Evolutionary conservation across 2,888 invertebrate species (phyloP), one percentile per base, ranked within the genome.

Genomic region (Rhingia campestris): DNA sequence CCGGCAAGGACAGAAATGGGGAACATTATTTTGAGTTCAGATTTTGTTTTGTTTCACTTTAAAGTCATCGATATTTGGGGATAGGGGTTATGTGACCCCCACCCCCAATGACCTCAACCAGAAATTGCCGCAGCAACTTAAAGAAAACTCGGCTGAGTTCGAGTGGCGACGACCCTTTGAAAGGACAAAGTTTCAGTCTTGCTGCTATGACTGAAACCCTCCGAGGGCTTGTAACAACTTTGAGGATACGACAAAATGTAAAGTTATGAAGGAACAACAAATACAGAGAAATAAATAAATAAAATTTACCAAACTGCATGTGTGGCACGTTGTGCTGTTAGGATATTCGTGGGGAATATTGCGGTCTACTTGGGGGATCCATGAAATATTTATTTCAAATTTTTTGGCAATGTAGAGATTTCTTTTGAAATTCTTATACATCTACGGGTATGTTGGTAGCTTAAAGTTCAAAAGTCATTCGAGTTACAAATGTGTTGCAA

Each of bases 141-240:
- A 53, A 58, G 9, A 37, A 4, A 3, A 66, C 51, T 12, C 12
- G 12, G n/a, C 35, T 7, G 39, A 43, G 61, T 14, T 45, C 30
- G 14, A 35, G 51, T 58, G 61, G 43, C 59, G 35, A 56, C 64
- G 33, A 10, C 33, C 9, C n/a, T 5, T 39, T 54, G 47, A 10
- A 49, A 43, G 59, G 59, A 53, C 30, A 63, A 73, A 63, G 53
- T 73, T 73, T 72, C 33, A 4, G 39, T 12, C 32, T 7, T 47
- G 33, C 53, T 41, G n/a, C 53, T 22, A 22, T 53, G 30, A 9
- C 45, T 56, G 14, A 64, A 66, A 64, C 14, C 37, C n/a, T n/a
- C 66, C 10, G 6, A 67, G 51, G 59, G 45, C 37, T 54, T 39
- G 67, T 47, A 67, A 14, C 54, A 66, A 33, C 75, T 75, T 75